Base-by-base conservation (phyloP, 2,113 vertebrate species). In the Oxyruncus cristatus region DNA sequence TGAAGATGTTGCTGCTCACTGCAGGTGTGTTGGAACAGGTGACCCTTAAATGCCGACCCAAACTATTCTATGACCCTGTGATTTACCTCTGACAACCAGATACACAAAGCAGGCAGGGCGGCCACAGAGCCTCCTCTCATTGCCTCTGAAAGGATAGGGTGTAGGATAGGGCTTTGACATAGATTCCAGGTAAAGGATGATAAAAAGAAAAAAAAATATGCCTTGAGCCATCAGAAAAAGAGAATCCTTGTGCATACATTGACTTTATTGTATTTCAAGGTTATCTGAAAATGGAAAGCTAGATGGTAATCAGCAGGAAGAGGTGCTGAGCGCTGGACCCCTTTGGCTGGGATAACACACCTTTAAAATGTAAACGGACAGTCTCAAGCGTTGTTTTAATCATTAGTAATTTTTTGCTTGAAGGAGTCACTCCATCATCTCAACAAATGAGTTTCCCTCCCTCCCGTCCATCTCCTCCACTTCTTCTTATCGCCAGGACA, bases 181-280 rank as follows among this genome's bases (percentile, higher is more conserved):
- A 42, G 58, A 77, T 82, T 76, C 30, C 37, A 70, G 33, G 33
- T 78, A 94, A 90, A 83, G 56, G n/a, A n/a, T 72, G 33, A 59
- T 19, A 88, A 61, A 46, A 32, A 28, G 39, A 42, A 66, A 73
- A 53, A 73, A 71, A 81, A 65, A 37, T 14, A 49, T 88, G 49
- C 68, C 63, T 73, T 2, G 7, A 83, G 41, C 56, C 39, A 63
- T 39, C 28, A 84, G 59, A 79, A 91, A 84, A 84, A 91, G 33
- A 93, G 65, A 95, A 94, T 84, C 61, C 74, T 55, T 95, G 65
- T 62, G 96, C 94, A 96, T 96, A 92, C 78, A 96, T 96, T 96
- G 95, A 97, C 96, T 88, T 96, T 92, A 84, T 50, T 95, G 35
- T 61, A 92, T 95, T 95, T 96, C 97, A 97, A 97, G 97, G 96